Evolutionary conservation across 2,888 invertebrate genomes (phyloP), one percentile per base, ranked within the genome.

Genomic region (Clunio marinus): DNA sequence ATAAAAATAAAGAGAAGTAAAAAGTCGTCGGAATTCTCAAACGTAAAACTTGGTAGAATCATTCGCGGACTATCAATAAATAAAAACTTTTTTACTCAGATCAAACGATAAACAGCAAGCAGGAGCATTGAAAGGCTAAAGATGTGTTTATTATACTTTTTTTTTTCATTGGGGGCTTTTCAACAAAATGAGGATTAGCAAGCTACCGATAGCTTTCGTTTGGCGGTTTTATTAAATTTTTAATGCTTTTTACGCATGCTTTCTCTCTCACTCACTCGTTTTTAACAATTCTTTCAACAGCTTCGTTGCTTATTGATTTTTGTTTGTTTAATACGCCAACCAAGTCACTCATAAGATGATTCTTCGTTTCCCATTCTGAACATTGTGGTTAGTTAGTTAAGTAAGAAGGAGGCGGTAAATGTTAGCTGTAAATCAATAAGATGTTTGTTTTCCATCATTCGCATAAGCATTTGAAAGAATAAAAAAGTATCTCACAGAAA

Each of bases 121-220:
- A 13, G 55, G 22, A 7, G 15, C 10, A 46, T 22, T 66, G 51
- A 55, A 55, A 66, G 22, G 62, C 62, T 41, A 15, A 66, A 63
- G 66, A 66, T 66, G 66, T 66, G 66, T 66, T 66, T 66, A 66
- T 66, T 66, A 66, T 25, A 10, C 17, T 63, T 59, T 32, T 63
- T 57, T 27, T 57, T 20, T 57, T 8, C n/a, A n/a, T n/a, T n/a
- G n/a, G n/a, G n/a, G n/a, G n/a, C n/a, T n/a, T 27, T 27, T 25
- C n/a, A 27, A 27, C 17, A 66, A 55, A 66, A 66, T 55, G 51
- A 25, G 66, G 66, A 66, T 66, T 51, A 66, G 66, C 45, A 20
- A 35, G 63, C 66, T 51, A 66, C 66, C 24, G 55, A 66, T 65
- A 27, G 20, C 20, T 62, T 27, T 13, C 10, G 17, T 10, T 60